Conservation (phyloP, 2,113 vertebrate species). For the Ammodytes dubius region DNA sequence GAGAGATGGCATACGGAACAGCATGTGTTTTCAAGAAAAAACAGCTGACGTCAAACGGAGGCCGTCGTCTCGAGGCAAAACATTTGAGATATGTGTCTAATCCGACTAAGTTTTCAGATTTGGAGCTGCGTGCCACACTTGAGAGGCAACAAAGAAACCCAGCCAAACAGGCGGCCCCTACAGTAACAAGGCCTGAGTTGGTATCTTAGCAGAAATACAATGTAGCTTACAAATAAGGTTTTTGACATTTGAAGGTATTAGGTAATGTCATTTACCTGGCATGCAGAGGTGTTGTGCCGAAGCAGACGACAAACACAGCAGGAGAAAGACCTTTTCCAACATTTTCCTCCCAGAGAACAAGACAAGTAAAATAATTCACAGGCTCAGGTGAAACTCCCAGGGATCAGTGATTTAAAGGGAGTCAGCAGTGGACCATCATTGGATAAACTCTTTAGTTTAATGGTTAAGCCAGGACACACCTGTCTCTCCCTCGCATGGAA, state of each 20-base stretch:
- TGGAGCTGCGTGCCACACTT: constrained; percentile 28
- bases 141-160: constrained; percentile 2
- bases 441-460: constrained; percentile 65
- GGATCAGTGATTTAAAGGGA: constrained; percentile 67
- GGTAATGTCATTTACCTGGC: constrained; percentile 77
- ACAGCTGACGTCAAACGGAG: neutral
- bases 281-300: constrained; percentile 71
- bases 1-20: neutral
- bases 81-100: constrained; percentile 49
- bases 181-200: neutral
- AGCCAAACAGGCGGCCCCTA: neutral
- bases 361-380: constrained; percentile 62
- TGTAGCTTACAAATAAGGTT: neutral
- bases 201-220: neutral
- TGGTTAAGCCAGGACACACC: constrained; percentile 77
- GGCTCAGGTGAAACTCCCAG: constrained; percentile 79
- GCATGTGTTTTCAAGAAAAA: neutral
- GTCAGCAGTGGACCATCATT: constrained; percentile 31
- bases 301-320: constrained; percentile 73
- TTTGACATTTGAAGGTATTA: neutral
- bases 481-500: constrained; percentile 22
- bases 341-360: constrained; percentile 74
- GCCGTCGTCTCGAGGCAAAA: constrained; percentile 10
- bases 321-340: constrained; percentile 78
- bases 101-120: constrained; percentile 38